phyloP scores from a whole-genome alignment of 2,797 vertebrate genomes.

The Channa striata region DNA sequence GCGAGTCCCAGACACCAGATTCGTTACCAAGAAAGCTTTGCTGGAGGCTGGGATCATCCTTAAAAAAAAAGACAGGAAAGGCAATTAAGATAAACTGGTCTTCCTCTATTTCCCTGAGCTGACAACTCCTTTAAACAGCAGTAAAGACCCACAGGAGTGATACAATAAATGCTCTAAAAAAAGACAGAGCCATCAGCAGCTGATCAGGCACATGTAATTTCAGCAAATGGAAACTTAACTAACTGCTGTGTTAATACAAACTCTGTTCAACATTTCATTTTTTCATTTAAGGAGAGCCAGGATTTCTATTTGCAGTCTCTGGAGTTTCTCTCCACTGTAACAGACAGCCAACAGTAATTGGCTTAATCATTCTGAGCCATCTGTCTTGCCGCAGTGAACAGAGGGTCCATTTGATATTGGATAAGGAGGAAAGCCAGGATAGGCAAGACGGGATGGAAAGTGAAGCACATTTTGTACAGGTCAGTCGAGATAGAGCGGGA shows the following conservation, averaged over 20 bases:
- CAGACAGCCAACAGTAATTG: conserved; percentile 67
- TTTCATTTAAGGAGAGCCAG: conserved; percentile 25
- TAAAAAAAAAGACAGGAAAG: conserved; percentile 31
- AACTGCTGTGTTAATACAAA: conserved; percentile 1
- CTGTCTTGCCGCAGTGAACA: conserved; percentile 67
- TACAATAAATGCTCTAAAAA: background rate
- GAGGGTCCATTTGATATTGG: conserved; percentile 53
- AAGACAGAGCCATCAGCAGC: conserved; percentile 13
- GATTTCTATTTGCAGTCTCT: conserved; percentile 40
- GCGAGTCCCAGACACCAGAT: conserved; percentile 91
- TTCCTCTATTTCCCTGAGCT: background rate
- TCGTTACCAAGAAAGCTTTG: conserved; percentile 93
- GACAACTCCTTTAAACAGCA: background rate
- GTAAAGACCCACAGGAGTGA: conserved; percentile 1
- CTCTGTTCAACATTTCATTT: conserved; percentile 1
- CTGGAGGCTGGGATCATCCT: conserved; percentile 96
- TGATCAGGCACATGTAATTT: conserved; percentile 19
- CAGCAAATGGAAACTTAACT: conserved; percentile 14
- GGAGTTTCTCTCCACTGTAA: conserved; percentile 29
- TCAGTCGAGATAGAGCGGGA: background rate
- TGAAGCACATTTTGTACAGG: background rate
- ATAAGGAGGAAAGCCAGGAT: conserved; percentile 35
- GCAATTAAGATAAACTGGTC: conserved; percentile 1
- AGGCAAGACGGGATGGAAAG: conserved; percentile 12
- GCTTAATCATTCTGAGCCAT: conserved; percentile 70